These are phyloP conservation scores for Lepidocyrtinus sp. DNA, from an alignment of 2,888 invertebrate species.

Conservation along the genomic window DNA sequence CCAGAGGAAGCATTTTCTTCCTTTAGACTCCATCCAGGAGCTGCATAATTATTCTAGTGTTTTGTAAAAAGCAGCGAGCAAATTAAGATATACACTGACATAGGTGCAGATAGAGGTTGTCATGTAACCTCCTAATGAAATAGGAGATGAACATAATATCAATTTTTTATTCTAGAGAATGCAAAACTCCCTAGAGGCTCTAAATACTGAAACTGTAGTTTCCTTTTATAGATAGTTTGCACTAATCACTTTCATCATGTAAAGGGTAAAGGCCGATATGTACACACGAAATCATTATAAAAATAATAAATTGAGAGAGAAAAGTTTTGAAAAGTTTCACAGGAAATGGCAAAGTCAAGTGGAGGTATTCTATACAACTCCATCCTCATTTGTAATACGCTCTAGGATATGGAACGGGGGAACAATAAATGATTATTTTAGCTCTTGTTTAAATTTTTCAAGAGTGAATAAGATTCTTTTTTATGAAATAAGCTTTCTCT, in stretches of 20 bases:
- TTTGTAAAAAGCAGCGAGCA: neutral
- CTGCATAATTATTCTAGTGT: neutral
- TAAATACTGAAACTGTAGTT: constrained; percentile 48
- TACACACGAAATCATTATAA: too few relatives aligned
- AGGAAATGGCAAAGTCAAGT: too few relatives aligned
- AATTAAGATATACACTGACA: neutral
- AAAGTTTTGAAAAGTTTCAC: too few relatives aligned
- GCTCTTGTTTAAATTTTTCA: neutral
- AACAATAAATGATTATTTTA: constrained; percentile 16
- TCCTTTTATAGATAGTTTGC: constrained; percentile 19
- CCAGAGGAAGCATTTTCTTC: neutral
- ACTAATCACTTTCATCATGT: constrained; percentile 6
- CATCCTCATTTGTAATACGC: too few relatives aligned
- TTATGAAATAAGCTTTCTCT: too few relatives aligned
- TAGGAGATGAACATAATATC: neutral
- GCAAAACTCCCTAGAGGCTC: constrained; percentile 44
- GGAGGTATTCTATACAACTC: too few relatives aligned
- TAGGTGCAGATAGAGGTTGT: neutral
- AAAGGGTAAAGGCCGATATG: too few relatives aligned
- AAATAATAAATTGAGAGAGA: too few relatives aligned
- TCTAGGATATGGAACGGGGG: neutral
- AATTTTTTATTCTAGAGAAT: neutral
- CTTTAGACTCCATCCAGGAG: neutral
- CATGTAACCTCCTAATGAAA: neutral
- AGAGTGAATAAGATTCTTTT: too few relatives aligned